These are phyloP conservation scores for Baccha elongata DNA, from an alignment of 2,888 invertebrate species.

Conservation along the genomic window DNA sequence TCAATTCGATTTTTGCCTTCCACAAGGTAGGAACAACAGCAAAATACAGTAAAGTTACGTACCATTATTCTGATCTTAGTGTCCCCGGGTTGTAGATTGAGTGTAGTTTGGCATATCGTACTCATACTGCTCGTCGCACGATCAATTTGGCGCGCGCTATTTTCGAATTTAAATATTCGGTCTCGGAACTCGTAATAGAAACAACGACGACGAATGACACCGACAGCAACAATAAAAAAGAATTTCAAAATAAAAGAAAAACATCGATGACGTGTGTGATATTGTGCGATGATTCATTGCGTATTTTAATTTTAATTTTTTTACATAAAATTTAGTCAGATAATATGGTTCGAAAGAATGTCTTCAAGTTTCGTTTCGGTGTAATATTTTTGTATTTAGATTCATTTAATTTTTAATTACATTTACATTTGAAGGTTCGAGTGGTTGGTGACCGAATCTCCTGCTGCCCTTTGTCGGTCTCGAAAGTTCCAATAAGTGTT, in stretches of 20 bases:
- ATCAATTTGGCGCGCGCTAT: conserved; percentile 73
- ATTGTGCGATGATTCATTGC: conserved; percentile 66
- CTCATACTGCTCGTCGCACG: conserved; percentile 35
- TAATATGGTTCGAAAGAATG: conserved; percentile 41
- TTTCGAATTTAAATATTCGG: conserved; percentile 72
- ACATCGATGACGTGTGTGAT: conserved; percentile 71
- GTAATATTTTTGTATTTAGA: conserved; percentile 42
- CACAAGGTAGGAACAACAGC: conserved; percentile 70
- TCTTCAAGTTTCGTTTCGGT: not conserved
- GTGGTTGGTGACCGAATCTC: conserved; percentile 61
- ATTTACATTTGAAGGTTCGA: conserved; percentile 55
- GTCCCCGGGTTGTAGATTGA: conserved; percentile 54
- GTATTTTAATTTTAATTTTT: conserved; percentile 48
- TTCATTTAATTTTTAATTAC: conserved; percentile 69
- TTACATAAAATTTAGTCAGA: conserved; percentile 33
- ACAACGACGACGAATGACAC: conserved; percentile 22
- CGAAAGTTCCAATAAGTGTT: not conserved
- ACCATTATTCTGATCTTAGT: conserved; percentile 40
- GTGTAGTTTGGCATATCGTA: conserved; percentile 29
- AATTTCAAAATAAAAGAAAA: conserved; percentile 45
- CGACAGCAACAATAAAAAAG: conserved; percentile 54
- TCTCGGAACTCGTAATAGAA: conserved; percentile 45
- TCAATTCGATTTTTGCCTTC: conserved; percentile 73
- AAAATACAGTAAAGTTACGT: conserved; percentile 51
- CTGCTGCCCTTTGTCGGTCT: conserved; percentile 10